Conservation (phyloP, 2,113 vertebrate genomes). For the Chaetura pelagica region DNA sequence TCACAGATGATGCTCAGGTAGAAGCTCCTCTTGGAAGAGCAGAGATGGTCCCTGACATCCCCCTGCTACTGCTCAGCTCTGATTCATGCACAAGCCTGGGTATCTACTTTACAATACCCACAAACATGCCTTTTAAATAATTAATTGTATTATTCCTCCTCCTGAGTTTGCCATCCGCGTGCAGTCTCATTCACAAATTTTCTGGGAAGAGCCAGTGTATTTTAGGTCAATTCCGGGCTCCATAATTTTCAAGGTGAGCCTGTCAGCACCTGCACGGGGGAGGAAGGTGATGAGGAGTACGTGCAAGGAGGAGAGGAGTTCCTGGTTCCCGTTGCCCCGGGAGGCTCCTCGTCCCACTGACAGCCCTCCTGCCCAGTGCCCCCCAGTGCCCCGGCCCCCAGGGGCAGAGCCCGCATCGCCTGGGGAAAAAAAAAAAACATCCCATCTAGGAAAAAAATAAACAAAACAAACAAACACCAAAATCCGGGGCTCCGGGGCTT, state of each 20-base stretch:
- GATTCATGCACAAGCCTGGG: not conserved
- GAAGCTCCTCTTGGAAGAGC: not conserved
- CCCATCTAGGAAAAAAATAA: not conserved
- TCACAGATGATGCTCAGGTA: not conserved
- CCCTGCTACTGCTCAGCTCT: not conserved
- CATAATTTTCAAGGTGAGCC: not conserved
- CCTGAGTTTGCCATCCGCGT: not conserved
- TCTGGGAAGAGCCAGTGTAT: fast-evolving
- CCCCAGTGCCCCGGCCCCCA: not conserved
- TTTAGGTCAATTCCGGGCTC: not conserved
- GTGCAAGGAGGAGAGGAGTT: not conserved
- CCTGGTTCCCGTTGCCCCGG: fast-evolving
- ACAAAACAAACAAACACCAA: too few relatives aligned
- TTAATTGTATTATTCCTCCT: not conserved
- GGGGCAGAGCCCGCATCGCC: not conserved
- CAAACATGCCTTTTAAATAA: not conserved
- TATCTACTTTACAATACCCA: not conserved
- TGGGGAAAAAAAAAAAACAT: not conserved
- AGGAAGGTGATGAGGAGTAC: not conserved
- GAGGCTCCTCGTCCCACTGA: fast-evolving
- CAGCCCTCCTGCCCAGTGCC: not conserved
- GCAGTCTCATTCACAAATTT: not conserved
- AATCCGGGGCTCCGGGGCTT: fast-evolving
- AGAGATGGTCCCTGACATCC: not conserved
- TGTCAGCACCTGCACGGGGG: not conserved